Evolutionary conservation across 2,797 vertebrate genomes (phyloP).

Genomic region (Ciconia nigra): DNA sequence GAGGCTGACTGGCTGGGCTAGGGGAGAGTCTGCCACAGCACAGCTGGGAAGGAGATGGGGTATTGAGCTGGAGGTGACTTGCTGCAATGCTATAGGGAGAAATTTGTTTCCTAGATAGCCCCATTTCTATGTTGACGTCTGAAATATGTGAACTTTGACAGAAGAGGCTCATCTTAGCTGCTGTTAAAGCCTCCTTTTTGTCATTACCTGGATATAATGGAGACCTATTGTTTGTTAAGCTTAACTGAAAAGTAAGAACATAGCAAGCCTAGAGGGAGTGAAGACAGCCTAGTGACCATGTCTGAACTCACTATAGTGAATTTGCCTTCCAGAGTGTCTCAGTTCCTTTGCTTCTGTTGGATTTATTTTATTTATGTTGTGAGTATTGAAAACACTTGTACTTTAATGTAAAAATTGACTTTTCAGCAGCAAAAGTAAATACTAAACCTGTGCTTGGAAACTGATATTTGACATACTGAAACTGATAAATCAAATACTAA

Average conservation of each 20-base stretch:
- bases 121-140: background rate
- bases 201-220: background rate
- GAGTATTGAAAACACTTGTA: background rate
- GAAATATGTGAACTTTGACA: background rate
- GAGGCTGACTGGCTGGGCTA: background rate
- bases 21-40: background rate
- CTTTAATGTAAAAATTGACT: background rate
- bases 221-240: background rate
- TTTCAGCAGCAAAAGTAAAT: background rate
- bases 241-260: background rate
- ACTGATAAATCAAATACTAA: background rate
- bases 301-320: background rate
- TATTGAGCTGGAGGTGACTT: background rate
- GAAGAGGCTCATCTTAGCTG: background rate
- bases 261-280: background rate
- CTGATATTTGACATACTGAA: background rate
- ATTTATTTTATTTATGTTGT: background rate
- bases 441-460: background rate
- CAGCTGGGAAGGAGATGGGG: background rate
- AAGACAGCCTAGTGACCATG: background rate
- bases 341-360: background rate
- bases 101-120: background rate
- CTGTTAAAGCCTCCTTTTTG: background rate
- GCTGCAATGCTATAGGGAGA: background rate
- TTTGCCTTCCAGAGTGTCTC: background rate